Evolutionary conservation across 2,888 invertebrate species (phyloP).

Genomic region (Pammene aurita): DNA sequence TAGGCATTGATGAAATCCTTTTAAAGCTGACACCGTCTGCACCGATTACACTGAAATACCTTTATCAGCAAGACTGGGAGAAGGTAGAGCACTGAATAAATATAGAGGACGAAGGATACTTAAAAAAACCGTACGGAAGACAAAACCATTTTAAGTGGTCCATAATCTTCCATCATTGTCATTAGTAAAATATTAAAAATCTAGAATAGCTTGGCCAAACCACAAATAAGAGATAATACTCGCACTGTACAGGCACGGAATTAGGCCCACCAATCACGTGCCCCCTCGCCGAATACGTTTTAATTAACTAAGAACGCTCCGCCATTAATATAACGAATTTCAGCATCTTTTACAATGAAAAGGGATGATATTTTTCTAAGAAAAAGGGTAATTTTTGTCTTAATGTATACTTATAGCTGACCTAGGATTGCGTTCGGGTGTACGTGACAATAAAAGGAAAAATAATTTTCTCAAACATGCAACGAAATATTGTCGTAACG

Average conservation of each 20-base stretch:
- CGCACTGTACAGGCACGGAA: background rate
- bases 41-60: too few species aligned
- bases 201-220: background rate
- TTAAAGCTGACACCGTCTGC: background rate
- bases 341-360: conserved; percentile 38
- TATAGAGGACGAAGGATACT: too few species aligned
- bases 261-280: conserved; percentile 30
- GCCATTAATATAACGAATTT: conserved; percentile 38
- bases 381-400: conserved; percentile 29
- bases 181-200: background rate
- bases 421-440: background rate
- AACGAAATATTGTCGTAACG: background rate
- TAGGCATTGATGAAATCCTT: background rate
- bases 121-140: too few species aligned
- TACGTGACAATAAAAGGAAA: background rate
- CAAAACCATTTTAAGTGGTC: too few species aligned
- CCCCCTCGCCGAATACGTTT: conserved; percentile 29
- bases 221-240: background rate
- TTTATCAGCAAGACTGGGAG: too few species aligned
- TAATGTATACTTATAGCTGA: conserved; percentile 24
- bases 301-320: conserved; percentile 36
- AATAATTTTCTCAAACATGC: background rate
- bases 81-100: background rate
- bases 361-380: conserved; percentile 20
- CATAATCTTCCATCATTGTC: too few species aligned